These are phyloP conservation scores for Egretta garzetta DNA, from an alignment of 2,113 vertebrate species.

Conservation along the genomic window DNA sequence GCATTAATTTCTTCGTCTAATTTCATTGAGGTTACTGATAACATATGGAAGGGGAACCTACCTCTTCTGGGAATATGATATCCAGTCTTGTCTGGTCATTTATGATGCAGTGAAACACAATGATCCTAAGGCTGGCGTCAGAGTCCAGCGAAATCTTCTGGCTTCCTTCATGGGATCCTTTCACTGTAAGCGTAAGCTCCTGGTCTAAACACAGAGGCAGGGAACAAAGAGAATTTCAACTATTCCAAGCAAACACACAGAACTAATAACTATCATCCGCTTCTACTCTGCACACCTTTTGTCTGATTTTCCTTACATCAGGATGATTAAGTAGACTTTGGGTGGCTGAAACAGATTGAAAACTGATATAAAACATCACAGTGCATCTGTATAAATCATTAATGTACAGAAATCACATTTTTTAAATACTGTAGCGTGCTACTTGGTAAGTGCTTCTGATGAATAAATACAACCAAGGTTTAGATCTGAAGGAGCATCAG, in stretches of 20 bases:
- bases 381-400: background rate
- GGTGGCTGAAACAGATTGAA: background rate
- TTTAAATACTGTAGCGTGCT: accelerated
- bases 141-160: constrained; percentile 35
- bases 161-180: constrained; percentile 77
- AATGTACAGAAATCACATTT: background rate
- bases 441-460: background rate
- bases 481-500: background rate
- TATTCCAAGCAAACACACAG: background rate
- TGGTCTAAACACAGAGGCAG: constrained; percentile 32
- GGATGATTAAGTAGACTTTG: accelerated
- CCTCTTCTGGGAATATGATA: constrained; percentile 39
- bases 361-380: background rate
- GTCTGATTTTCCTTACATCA: background rate
- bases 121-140: background rate
- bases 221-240: background rate
- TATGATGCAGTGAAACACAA: constrained; percentile 77
- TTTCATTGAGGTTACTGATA: background rate
- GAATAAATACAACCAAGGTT: background rate
- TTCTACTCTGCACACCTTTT: background rate
- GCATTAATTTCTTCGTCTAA: background rate
- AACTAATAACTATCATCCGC: background rate
- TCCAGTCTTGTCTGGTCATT: constrained; percentile 74
- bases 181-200: constrained; percentile 73
- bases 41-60: background rate